phyloP scores from a whole-genome alignment of 2,888 invertebrate species.

The Drosophila falleni region DNA sequence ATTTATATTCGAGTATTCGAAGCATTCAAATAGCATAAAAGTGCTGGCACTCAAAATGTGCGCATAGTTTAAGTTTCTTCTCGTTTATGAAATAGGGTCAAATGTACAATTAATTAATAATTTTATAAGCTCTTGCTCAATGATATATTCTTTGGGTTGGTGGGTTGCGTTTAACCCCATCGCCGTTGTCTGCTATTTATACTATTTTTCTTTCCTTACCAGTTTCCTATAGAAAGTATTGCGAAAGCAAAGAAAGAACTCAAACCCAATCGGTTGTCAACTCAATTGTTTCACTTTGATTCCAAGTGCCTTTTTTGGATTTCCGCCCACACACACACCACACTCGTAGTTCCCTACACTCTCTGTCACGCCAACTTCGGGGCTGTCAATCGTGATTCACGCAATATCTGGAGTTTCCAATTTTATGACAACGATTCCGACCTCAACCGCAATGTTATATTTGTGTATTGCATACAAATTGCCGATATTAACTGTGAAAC shows the following conservation, averaged over 20 bases:
- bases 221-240: constrained; percentile 33
- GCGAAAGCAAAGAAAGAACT: constrained; percentile 33
- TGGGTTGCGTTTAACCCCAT: constrained; percentile 18
- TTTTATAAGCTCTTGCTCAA: constrained; percentile 43
- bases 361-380: constrained; percentile 38
- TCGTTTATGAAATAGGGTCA: constrained; percentile 61
- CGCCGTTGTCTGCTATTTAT: constrained; percentile 1
- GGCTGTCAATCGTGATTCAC: constrained; percentile 63
- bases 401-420: constrained; percentile 50
- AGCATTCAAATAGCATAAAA: constrained; percentile 24
- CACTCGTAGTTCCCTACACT: neutral
- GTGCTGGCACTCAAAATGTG: constrained; percentile 18
- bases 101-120: constrained; percentile 71
- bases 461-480: constrained; percentile 70
- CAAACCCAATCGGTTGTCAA: neutral
- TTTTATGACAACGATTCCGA: constrained; percentile 44
- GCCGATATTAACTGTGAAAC: constrained; percentile 29
- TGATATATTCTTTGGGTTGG: constrained; percentile 26
- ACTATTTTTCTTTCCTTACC: neutral
- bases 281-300: constrained; percentile 29
- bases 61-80: constrained; percentile 37
- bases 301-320: constrained; percentile 9
- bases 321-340: constrained; percentile 17
- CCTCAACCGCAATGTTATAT: constrained; percentile 26
- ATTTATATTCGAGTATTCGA: constrained; percentile 32